These are phyloP conservation scores for Pseudachorutes palmiensis DNA, from an alignment of 1,140 invertebrate genomes.

Conservation along the genomic window DNA sequence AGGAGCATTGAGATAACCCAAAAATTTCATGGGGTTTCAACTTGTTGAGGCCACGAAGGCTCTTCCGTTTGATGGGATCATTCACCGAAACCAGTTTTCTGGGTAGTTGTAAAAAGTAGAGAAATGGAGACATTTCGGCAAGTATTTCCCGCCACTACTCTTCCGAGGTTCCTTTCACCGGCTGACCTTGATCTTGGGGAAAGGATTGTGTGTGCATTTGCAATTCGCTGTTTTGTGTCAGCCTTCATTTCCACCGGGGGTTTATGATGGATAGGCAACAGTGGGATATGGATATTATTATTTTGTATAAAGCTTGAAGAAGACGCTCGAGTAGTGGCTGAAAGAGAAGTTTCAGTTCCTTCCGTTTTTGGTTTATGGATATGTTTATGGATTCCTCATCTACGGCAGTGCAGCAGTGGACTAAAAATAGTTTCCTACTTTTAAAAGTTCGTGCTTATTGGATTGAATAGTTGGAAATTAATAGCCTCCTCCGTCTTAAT, in stretches of 20 bases:
- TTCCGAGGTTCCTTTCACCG: background rate
- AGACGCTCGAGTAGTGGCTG: too few species aligned
- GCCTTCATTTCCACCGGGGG: too few species aligned
- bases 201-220: background rate
- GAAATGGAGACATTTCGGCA: background rate
- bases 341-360: background rate
- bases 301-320: too few species aligned
- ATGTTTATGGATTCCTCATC: too few species aligned
- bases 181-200: background rate
- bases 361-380: background rate
- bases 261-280: too few species aligned
- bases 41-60: conserved; percentile 7
- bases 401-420: background rate
- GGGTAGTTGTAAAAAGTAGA: too few species aligned
- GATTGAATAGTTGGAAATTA: conserved; percentile 37
- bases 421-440: background rate
- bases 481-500: conserved; percentile 13
- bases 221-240: background rate
- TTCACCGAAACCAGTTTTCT: too few species aligned
- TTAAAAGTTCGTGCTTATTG: conserved; percentile 33
- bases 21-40: conserved; percentile 1
- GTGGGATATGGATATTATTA: too few species aligned
- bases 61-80: background rate
- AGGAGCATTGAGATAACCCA: conserved; percentile 5
- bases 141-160: background rate